phyloP scores from a whole-genome alignment of 1,140 invertebrate genomes.

The Ephestia elutella region DNA sequence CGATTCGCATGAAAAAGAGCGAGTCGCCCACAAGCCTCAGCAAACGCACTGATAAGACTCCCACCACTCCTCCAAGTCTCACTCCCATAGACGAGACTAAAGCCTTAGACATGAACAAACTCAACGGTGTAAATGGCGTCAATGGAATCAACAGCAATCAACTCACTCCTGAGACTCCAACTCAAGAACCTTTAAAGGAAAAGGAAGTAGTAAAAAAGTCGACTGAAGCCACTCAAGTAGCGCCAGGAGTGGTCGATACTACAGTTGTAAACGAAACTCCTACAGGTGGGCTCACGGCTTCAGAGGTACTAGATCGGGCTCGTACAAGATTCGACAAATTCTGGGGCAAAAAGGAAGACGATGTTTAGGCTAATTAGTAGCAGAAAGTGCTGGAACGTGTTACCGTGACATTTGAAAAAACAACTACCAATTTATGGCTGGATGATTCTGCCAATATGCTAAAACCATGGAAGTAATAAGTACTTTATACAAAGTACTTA shows the following conservation, averaged over 20 bases:
- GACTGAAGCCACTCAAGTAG: slow-evolving; percentile 67
- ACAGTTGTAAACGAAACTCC: slow-evolving; percentile 62
- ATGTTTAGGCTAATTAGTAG: slow-evolving; percentile 48
- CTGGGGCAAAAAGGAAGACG: slow-evolving; percentile 80
- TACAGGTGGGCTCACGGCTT: slow-evolving; percentile 72
- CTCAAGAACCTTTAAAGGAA: slow-evolving; percentile 48
- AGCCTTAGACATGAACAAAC: slow-evolving; percentile 66
- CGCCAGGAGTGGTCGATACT: slow-evolving; percentile 66
- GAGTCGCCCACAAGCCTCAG: slow-evolving; percentile 65
- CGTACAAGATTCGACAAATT: slow-evolving; percentile 90
- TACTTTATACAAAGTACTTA: too few relatives aligned
- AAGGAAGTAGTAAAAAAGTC: slow-evolving; percentile 61
- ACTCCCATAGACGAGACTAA: slow-evolving; percentile 72
- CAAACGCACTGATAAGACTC: slow-evolving; percentile 69
- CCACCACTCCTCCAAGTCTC: slow-evolving; percentile 67
- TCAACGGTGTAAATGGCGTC: slow-evolving; percentile 54
- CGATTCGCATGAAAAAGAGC: slow-evolving; percentile 69
- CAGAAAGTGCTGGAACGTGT: slow-evolving; percentile 13
- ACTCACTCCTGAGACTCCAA: slow-evolving; percentile 59
- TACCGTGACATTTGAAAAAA: not conserved
- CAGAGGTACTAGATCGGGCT: slow-evolving; percentile 87
- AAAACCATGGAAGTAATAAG: not conserved
- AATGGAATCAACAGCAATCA: slow-evolving; percentile 61
- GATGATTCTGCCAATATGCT: too few relatives aligned
- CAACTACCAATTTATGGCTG: not conserved